Evolutionary conservation across 2,113 vertebrate species (phyloP), one percentile per base, ranked within the genome.

Genomic region (Anarhynchus alexandrinus): DNA sequence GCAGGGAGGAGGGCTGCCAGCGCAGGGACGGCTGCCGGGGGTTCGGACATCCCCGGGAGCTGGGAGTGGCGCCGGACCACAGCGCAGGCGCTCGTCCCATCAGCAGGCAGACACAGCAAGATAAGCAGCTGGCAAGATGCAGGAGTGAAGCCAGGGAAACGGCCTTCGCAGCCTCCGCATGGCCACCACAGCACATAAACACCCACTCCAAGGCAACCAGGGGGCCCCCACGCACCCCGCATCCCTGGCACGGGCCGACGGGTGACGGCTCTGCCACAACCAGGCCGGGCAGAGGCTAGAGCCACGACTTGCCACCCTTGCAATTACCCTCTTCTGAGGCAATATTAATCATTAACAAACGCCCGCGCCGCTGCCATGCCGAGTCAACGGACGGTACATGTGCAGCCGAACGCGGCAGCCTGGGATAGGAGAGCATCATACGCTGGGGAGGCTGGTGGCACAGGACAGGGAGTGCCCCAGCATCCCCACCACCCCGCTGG

Each of bases 221-320:
- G 67, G 58, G 49, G 43, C 65, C 13, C 65, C 71, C 0, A 2
- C 1, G 1, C 42, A 21, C 18, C 34, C 58, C 1, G 2, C 36
- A 10, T 36, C 32, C 36, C 72, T 1, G 2, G 15, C 2, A 2
- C 1, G 1, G 40, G 34, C 66, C 0, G 2, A 47, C 0, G 0
- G 36, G 66, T 4, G 12, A 86, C 2, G 6, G 38, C 82, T 72
- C 45, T 73, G 49, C 67, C 61, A 6, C 0, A 4, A 42, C 76
- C 42, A 25, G 65, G 67, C 38, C 43, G n/a, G 52, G 25, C 47
- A 86, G 62, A 40, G 30, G 9, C 3, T 0, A 43, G 81, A 82
- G 78, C 36, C 1, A 0, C 3, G 38, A 65, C 88, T 58, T 34
- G 2, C 55, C 21, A 15, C 38, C 57, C 59, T 38, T 2, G 1